Conservation (phyloP, 2,797 vertebrate species). For the Anabacerthia variegaticeps region DNA sequence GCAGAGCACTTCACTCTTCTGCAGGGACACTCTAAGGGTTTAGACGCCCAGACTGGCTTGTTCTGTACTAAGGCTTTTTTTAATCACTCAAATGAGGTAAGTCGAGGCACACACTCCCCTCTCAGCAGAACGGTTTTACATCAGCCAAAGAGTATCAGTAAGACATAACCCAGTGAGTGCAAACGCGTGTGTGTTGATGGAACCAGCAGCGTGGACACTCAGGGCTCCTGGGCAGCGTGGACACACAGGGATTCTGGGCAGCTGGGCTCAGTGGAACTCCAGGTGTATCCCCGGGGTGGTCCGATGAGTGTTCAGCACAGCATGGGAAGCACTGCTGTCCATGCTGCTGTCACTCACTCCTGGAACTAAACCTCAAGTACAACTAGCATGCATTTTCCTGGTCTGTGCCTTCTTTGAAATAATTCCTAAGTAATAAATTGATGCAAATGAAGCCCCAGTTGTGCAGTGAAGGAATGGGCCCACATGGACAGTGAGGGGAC, state of each 20-base stretch:
- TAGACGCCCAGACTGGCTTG: background rate
- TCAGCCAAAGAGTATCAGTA: background rate
- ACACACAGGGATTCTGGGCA: background rate
- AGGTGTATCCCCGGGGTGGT: background rate
- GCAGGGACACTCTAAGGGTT: background rate
- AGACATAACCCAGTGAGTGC: accelerated
- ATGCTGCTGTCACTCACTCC: background rate
- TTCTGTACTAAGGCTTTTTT: background rate
- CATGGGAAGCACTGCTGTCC: background rate
- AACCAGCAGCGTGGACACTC: background rate
- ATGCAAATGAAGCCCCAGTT: background rate
- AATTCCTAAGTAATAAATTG: background rate
- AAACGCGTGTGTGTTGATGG: background rate
- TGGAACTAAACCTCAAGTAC: background rate
- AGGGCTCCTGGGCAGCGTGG: background rate
- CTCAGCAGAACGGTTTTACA: background rate
- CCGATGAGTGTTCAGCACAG: background rate
- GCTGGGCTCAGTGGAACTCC: background rate
- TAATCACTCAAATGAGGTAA: accelerated
- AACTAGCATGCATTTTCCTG: background rate
- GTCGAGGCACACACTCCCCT: accelerated
- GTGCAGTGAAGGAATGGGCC: too few species aligned
- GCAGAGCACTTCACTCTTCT: background rate
- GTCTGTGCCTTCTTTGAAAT: too few species aligned
- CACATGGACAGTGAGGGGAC: too few species aligned